Conservation (phyloP, 1,140 invertebrate species). For the Thaumetopoea pityocampa region DNA sequence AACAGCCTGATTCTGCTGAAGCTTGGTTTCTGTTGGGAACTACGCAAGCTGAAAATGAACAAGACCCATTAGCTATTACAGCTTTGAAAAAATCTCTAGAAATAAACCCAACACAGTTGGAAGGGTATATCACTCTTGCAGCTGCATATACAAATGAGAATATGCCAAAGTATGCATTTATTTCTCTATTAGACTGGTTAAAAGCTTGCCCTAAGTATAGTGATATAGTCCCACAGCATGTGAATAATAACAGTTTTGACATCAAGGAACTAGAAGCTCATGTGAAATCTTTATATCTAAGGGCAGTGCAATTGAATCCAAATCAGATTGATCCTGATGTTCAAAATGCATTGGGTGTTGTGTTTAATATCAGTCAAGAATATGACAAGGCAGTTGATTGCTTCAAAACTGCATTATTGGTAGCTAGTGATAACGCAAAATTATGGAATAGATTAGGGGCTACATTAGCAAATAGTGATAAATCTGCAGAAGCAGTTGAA, state of each 20-base stretch:
- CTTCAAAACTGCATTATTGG: conserved; percentile 92
- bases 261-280: conserved; percentile 61
- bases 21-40: conserved; percentile 90
- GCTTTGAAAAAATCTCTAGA: conserved; percentile 91
- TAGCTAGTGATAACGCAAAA: conserved; percentile 90
- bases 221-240: conserved; percentile 79
- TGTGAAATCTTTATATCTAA: conserved; percentile 89
- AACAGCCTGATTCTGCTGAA: conserved; percentile 87
- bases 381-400: conserved; percentile 98
- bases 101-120: conserved; percentile 87
- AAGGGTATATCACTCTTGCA: conserved; percentile 92
- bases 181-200: conserved; percentile 89
- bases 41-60: conserved; percentile 91
- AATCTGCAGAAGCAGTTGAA: conserved; percentile 96
- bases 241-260: conserved; percentile 56
- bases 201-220: conserved; percentile 89
- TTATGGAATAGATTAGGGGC: conserved; percentile 98
- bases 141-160: conserved; percentile 98
- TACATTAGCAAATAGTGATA: conserved; percentile 95
- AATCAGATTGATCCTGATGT: conserved; percentile 92
- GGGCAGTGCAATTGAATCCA: conserved; percentile 89
- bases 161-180: conserved; percentile 84
- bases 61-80: conserved; percentile 92
- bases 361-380: conserved; percentile 96
- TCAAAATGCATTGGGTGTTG: conserved; percentile 95